These are phyloP conservation scores for Tachyglossus aculeatus DNA, from an alignment of 2,797 vertebrate species.

Conservation along the genomic window DNA sequence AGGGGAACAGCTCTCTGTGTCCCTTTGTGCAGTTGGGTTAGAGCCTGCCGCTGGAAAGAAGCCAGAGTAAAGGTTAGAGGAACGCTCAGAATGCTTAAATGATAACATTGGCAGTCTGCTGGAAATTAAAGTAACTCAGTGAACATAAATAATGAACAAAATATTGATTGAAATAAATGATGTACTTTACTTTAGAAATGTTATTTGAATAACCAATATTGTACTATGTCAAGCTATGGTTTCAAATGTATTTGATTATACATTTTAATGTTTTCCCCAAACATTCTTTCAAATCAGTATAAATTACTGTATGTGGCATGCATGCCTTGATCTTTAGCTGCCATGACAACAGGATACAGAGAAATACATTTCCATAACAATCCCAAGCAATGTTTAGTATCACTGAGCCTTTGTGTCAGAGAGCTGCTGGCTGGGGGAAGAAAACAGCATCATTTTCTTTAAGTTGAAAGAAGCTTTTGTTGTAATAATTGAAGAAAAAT, in stretches of 20 bases:
- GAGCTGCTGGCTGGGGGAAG: slow-evolving; percentile 47
- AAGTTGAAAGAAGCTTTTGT: slow-evolving; percentile 61
- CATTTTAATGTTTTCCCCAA: slow-evolving; percentile 59
- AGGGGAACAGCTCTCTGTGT: not conserved
- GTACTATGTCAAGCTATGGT: slow-evolving; percentile 22
- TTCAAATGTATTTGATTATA: slow-evolving; percentile 50
- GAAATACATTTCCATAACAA: slow-evolving; percentile 74
- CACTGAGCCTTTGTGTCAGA: slow-evolving; percentile 46
- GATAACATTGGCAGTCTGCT: slow-evolving; percentile 37
- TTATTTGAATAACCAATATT: slow-evolving; percentile 49
- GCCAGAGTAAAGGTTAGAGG: slow-evolving; percentile 10
- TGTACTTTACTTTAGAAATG: slow-evolving; percentile 45
- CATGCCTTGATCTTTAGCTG: slow-evolving; percentile 69
- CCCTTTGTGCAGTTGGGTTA: not conserved
- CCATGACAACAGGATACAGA: slow-evolving; percentile 69
- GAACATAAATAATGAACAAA: slow-evolving; percentile 56
- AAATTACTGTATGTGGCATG: slow-evolving; percentile 52
- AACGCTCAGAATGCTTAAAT: slow-evolving; percentile 27
- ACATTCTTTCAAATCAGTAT: slow-evolving; percentile 63
- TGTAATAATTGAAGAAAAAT: slow-evolving; percentile 61
- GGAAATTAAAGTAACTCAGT: slow-evolving; percentile 49
- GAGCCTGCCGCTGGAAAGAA: slow-evolving; percentile 5
- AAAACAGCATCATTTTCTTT: slow-evolving; percentile 57
- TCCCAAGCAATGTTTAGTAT: slow-evolving; percentile 64
- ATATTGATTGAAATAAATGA: slow-evolving; percentile 50